Base-by-base conservation (phyloP, 2,888 invertebrate species). In the Cryptosula pallasiana region DNA sequence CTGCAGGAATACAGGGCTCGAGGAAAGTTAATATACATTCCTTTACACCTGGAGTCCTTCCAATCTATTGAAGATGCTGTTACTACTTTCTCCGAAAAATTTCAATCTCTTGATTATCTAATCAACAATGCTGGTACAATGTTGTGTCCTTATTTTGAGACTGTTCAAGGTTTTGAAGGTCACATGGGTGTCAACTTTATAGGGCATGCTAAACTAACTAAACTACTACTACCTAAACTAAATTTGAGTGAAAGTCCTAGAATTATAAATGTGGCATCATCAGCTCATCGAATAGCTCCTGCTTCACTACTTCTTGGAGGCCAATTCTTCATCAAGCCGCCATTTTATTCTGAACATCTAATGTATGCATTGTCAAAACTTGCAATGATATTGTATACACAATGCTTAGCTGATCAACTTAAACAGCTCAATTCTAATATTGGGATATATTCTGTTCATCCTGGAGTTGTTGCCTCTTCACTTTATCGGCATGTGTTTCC, bases 121-220 rank as follows among this genome's bases (percentile, higher is more conserved):
- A 63, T 63, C 20, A 63, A 63, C 63, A 63, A 63, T 32, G 63
- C 63, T 32, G 63, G 63, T 9, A 27, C 32, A 2, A 63, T 63
- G 63, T n/a, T 63, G 27, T 5, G 13, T 20, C 63, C 63, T 9
- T 32, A 29, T 13, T 9, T 32, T 9, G 32, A 63, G 63, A 63
- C 63, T 16, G 63, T 29, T 29, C 25, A 63, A 9, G 32, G 32
- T 9, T 63, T 63, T 63, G 63, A 63, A 27, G 25, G 27, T 2
- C 63, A 63, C 63, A 63, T 63, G 29, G 63, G 63, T 27, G 63
- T 63, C 27, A 63, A 63, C 63, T 34, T 63, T 5, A 27, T 63
- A 13, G 63, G 63, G 5, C 63, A 63, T 27, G 27, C n/a, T 27
- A 20, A 25, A 13, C 63, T 63, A 2, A 63, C 63, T n/a, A 63